Evolutionary conservation across 2,113 vertebrate genomes (phyloP), one percentile per base, ranked within the genome.

Genomic region (Mellivora capensis): DNA sequence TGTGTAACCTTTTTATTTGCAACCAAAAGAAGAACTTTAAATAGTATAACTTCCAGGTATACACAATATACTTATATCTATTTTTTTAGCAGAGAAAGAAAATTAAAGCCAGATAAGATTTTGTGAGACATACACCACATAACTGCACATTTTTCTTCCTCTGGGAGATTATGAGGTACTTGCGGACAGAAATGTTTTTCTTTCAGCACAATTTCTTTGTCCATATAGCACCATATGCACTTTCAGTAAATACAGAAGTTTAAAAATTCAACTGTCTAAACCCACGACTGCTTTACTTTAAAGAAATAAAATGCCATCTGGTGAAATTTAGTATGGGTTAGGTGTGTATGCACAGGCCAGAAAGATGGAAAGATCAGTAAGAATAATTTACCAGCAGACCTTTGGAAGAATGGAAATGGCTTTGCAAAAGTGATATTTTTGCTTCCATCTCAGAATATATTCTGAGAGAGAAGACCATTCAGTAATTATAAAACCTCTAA

Each of bases 221-320:
- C 96, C 96, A 96, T 94, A 97, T 97, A 97, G 97, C 96, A 97
- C 97, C 97, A 98, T 97, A 98, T 98, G 98, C 97, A 98, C 96
- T 97, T 98, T 97, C 97, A 97, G 97, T 95, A 98, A 98, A 98
- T 97, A 98, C 97, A 98, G 97, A 97, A 97, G 97, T 97, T 98
- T 98, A 98, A 98, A 98, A 98, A 98, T 97, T 98, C 97, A 98
- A 97, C 97, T 98, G 97, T 98, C 96, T 98, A 97, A 98, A 91
- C 94, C 96, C 97, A 98, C 88, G 95, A 86, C 97, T 98, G 98
- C 98, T 98, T 98, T 98, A 96, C 96, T 97, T 98, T 96, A 94
- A 91, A 97, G 97, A 98, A 97, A 95, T 95, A 97, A 98, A 97
- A 96, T 79, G 96, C 97, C 97, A 97, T 97, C 97, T 98, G 97